phyloP scores from a whole-genome alignment of 2,888 invertebrate species.

The Calameuta pallipes region DNA sequence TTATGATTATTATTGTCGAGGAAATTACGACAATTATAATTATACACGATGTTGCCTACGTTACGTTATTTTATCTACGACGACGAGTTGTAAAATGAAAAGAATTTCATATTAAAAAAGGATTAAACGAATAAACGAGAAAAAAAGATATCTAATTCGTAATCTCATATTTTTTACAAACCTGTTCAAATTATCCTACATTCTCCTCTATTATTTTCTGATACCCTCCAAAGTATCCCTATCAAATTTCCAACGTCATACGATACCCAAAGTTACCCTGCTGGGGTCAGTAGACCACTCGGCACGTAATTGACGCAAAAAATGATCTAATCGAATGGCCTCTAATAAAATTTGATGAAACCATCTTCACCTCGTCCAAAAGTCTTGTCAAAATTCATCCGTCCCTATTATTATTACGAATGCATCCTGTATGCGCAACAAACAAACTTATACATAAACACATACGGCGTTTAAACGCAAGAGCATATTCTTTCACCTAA shows the following conservation, averaged over 20 bases:
- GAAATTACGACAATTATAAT: constrained; percentile 46
- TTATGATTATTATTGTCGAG: constrained; percentile 36
- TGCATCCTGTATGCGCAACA: no score
- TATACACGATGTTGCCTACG: constrained; percentile 50
- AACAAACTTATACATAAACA: no score
- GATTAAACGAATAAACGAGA: background rate
- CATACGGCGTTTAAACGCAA: no score
- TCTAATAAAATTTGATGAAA: no score
- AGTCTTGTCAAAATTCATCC: no score
- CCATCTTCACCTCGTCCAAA: no score
- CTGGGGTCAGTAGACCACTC: no score
- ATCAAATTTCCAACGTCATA: background rate
- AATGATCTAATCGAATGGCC: no score
- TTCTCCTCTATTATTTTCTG: background rate
- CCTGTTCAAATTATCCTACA: background rate
- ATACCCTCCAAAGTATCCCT: background rate
- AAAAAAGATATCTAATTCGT: background rate
- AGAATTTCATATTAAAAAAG: background rate
- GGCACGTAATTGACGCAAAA: no score
- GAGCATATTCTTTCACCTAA: no score
- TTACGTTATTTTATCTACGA: constrained; percentile 55
- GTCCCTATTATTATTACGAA: no score
- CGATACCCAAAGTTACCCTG: no score
- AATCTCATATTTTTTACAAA: background rate
- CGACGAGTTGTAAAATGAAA: constrained; percentile 45